phyloP scores from a whole-genome alignment of 2,888 invertebrate genomes.

The Dryomyza anilis region DNA sequence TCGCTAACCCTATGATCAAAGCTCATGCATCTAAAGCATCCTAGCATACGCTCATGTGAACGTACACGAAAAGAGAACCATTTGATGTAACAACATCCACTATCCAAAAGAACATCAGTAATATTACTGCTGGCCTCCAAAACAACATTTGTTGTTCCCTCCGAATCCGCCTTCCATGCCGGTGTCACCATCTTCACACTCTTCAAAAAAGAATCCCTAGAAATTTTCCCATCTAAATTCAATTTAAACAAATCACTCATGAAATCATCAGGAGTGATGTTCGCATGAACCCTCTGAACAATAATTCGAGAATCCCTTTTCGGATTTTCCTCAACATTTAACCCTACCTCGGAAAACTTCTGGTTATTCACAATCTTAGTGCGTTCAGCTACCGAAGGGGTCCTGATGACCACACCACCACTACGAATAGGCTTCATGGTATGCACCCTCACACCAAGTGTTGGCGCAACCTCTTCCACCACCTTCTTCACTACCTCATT shows the following conservation, averaged over 20 bases:
- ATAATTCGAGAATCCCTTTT: slow-evolving; percentile 17
- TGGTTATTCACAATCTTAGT: slow-evolving; percentile 19
- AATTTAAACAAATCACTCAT: slow-evolving; percentile 26
- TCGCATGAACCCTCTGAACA: slow-evolving; percentile 21
- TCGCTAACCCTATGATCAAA: slow-evolving; percentile 31
- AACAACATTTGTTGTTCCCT: slow-evolving; percentile 4
- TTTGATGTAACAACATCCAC: slow-evolving; percentile 20
- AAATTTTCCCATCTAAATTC: not conserved
- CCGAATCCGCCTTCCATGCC: slow-evolving; percentile 17
- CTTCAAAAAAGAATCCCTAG: slow-evolving; percentile 15
- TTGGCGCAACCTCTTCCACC: slow-evolving; percentile 13
- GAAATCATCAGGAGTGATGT: slow-evolving; percentile 17
- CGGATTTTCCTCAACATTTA: not conserved
- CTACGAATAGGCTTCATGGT: slow-evolving; percentile 1
- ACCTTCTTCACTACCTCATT: slow-evolving; percentile 14
- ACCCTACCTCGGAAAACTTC: slow-evolving; percentile 27
- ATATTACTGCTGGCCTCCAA: slow-evolving; percentile 1
- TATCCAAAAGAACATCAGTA: not conserved
- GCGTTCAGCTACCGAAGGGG: slow-evolving; percentile 27
- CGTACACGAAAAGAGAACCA: slow-evolving; percentile 19
- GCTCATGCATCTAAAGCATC: not conserved
- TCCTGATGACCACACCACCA: slow-evolving; percentile 32
- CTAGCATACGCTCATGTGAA: not conserved
- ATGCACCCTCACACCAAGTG: slow-evolving; percentile 4
- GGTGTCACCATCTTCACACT: slow-evolving; percentile 16